Conservation (phyloP, 2,888 invertebrate genomes). For the Teleiodes luculella region DNA sequence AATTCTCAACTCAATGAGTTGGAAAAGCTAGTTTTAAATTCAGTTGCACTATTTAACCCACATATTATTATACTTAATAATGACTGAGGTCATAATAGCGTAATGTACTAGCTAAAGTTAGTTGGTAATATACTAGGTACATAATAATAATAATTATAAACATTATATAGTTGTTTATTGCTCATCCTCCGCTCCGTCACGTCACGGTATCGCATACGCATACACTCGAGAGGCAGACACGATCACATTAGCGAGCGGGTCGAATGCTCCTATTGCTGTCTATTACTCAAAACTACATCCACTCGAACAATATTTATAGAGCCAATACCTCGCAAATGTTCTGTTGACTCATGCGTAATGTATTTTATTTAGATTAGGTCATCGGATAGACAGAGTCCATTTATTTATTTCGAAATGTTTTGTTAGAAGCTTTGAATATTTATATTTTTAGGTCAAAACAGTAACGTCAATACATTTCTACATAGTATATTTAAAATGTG, state of each 20-base stretch:
- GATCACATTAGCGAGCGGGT: background rate
- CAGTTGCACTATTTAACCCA: too few species aligned
- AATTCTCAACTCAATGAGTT: too few species aligned
- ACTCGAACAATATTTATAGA: conserved; percentile 8
- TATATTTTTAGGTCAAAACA: conserved; percentile 12
- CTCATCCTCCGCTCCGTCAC: background rate
- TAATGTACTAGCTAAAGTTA: too few species aligned
- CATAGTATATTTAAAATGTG: too few species aligned
- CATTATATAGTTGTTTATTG: too few species aligned
- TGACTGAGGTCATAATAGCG: too few species aligned
- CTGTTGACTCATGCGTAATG: conserved; percentile 12
- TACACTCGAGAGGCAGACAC: background rate
- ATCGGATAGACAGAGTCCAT: conserved; percentile 8
- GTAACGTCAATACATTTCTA: too few species aligned
- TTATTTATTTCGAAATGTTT: conserved; percentile 11
- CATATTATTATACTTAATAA: too few species aligned
- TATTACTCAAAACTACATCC: background rate
- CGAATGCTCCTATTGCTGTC: conserved; percentile 4
- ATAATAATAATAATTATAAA: too few species aligned
- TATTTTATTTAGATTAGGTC: conserved; percentile 16
- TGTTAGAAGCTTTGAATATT: conserved; percentile 6
- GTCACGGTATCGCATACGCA: background rate
- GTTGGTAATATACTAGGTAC: too few species aligned
- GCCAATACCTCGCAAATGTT: background rate
- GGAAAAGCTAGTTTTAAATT: too few species aligned